Conservation (phyloP, 2,888 invertebrate genomes). For the Caradrina clavipalpis region DNA sequence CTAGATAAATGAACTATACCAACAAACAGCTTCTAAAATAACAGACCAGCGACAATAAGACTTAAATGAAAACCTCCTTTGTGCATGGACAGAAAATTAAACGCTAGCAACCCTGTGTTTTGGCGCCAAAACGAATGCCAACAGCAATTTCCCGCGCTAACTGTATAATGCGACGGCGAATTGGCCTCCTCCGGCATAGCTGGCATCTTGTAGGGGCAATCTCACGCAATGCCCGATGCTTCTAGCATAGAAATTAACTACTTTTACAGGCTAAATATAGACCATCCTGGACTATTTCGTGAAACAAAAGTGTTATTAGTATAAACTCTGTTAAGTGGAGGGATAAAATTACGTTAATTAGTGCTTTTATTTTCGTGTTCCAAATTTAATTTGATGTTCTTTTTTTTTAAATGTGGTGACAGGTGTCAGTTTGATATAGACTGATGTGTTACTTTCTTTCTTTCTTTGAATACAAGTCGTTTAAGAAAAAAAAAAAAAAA, state of each 20-base stretch:
- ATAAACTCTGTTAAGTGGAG: not conserved
- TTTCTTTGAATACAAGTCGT: no score
- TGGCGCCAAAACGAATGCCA: conserved; percentile 71
- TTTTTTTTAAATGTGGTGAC: no score
- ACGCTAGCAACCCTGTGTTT: conserved; percentile 63
- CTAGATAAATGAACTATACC: not conserved
- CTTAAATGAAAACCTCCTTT: conserved; percentile 18
- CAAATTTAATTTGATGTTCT: not conserved
- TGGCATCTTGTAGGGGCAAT: conserved; percentile 51
- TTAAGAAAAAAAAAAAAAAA: no score
- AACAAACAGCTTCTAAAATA: not conserved
- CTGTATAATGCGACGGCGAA: conserved; percentile 67
- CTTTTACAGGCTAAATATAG: conserved; percentile 13
- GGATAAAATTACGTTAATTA: not conserved
- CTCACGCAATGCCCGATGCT: conserved; percentile 39
- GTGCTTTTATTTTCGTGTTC: conserved; percentile 8
- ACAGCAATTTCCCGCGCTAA: conserved; percentile 72
- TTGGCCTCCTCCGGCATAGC: conserved; percentile 54
- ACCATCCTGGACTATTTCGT: conserved; percentile 4
- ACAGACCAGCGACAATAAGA: not conserved
- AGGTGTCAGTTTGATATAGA: no score
- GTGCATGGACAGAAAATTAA: conserved; percentile 33
- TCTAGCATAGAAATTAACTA: conserved; percentile 56
- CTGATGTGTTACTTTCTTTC: no score
- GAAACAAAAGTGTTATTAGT: conserved; percentile 8